These are phyloP conservation scores for Melozone crissalis DNA, from an alignment of 2,113 vertebrate species.

Conservation along the genomic window DNA sequence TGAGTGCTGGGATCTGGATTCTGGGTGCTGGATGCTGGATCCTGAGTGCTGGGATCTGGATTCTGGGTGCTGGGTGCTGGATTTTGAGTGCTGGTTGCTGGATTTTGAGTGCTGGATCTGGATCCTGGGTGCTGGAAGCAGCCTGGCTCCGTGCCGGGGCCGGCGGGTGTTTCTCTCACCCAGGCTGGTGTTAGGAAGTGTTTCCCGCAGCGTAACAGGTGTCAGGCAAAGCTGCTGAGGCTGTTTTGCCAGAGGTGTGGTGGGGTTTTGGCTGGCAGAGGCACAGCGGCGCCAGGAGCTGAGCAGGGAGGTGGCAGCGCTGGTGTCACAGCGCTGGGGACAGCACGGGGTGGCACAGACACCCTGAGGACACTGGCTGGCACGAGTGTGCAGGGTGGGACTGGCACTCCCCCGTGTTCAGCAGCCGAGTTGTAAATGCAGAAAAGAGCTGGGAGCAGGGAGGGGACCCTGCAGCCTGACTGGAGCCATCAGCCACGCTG, in stretches of 20 bases:
- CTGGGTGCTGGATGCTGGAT: background rate
- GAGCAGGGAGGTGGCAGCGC: background rate
- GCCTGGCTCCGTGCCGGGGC: background rate
- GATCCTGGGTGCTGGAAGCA: background rate
- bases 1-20: background rate
- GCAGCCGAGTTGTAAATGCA: background rate
- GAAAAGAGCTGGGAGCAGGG: background rate
- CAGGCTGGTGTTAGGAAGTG: slow-evolving; percentile 1
- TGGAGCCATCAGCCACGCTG: background rate
- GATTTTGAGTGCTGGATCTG: background rate
- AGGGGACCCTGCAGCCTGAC: background rate
- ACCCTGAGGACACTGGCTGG: background rate
- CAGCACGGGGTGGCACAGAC: background rate
- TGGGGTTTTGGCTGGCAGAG: background rate
- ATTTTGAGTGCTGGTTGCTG: background rate
- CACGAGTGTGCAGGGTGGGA: background rate
- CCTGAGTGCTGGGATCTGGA: rapidly evolving
- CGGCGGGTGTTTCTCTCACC: slow-evolving; percentile 31
- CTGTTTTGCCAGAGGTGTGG: slow-evolving; percentile 25
- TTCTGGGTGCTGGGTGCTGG: rapidly evolving
- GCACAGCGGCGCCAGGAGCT: background rate
- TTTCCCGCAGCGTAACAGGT: slow-evolving; percentile 66
- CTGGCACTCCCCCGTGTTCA: background rate
- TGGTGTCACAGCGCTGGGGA: background rate
- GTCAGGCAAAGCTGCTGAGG: slow-evolving; percentile 47